phyloP scores from a whole-genome alignment of 2,113 vertebrate genomes.

The Butorides virescens region DNA sequence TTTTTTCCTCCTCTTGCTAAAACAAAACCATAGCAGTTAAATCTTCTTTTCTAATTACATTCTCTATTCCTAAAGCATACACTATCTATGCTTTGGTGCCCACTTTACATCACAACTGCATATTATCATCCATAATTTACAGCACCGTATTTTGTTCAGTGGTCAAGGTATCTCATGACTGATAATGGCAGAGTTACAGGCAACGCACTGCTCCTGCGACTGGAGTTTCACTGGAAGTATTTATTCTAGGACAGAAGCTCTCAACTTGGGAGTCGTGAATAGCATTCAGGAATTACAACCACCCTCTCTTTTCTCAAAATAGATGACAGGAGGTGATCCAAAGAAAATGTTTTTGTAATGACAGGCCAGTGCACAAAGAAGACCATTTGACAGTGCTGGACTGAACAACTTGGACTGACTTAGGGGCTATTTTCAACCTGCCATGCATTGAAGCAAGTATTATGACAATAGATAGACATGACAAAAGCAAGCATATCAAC shows the following conservation, averaged over 20 bases:
- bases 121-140: not conserved
- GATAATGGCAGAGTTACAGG: not conserved
- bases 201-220: rapidly evolving
- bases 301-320: not conserved
- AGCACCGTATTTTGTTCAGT: not conserved
- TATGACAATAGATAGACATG: not conserved
- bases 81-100: not conserved
- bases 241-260: not conserved
- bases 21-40: not conserved
- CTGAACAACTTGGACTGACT: not conserved
- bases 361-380: not conserved
- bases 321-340: not conserved
- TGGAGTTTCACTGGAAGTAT: not conserved
- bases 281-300: not conserved
- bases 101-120: not conserved
- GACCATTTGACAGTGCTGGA: not conserved
- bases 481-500: not conserved
- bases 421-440: not conserved
- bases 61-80: not conserved
- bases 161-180: not conserved
- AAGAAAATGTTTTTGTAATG: not conserved
- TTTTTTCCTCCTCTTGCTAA: not conserved
- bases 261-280: not conserved
- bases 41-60: not conserved
- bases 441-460: not conserved